Evolutionary conservation across 2,113 vertebrate genomes (phyloP).

Genomic region (Australoheros scitulus): DNA sequence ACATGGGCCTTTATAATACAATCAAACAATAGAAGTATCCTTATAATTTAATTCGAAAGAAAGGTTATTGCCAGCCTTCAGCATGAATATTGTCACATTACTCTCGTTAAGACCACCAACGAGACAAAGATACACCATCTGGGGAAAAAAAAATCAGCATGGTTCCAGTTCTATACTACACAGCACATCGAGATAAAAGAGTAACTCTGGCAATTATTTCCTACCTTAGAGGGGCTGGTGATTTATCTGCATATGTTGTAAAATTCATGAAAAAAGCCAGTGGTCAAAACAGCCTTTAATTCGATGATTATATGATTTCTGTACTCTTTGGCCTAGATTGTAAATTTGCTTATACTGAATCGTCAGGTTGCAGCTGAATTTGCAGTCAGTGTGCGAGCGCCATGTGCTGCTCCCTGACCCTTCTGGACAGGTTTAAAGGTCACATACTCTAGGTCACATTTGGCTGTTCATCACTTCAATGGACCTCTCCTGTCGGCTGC

Average conservation of each 20-base stretch:
- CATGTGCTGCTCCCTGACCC: conserved; percentile 22
- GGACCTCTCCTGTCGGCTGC: conserved; percentile 30
- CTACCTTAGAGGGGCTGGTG: not conserved
- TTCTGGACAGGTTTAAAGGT: conserved; percentile 51
- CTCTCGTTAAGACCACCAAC: not conserved
- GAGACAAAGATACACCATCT: not conserved
- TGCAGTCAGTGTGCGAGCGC: conserved; percentile 37
- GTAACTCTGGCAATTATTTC: conserved; percentile 6
- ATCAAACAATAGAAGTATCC: not conserved
- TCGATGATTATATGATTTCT: not conserved
- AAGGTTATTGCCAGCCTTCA: conserved; percentile 1
- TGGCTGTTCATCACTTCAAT: conserved; percentile 29
- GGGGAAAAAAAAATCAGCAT: not conserved
- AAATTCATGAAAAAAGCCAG: conserved; percentile 1
- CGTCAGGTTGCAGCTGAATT: conserved; percentile 16
- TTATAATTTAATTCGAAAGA: not conserved
- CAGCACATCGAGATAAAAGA: not conserved
- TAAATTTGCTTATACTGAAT: not conserved
- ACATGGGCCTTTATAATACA: not conserved
- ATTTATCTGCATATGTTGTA: conserved; percentile 3
- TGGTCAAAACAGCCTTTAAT: not conserved
- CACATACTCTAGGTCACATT: conserved; percentile 38
- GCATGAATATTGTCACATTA: not conserved
- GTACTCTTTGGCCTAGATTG: not conserved
- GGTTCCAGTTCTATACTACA: not conserved